Percentiles rank a stretch among this genome's conserved stretches.
Conservation (phyloP, 2,888 invertebrate genomes). For the Limnephilus lunatus region DNA sequence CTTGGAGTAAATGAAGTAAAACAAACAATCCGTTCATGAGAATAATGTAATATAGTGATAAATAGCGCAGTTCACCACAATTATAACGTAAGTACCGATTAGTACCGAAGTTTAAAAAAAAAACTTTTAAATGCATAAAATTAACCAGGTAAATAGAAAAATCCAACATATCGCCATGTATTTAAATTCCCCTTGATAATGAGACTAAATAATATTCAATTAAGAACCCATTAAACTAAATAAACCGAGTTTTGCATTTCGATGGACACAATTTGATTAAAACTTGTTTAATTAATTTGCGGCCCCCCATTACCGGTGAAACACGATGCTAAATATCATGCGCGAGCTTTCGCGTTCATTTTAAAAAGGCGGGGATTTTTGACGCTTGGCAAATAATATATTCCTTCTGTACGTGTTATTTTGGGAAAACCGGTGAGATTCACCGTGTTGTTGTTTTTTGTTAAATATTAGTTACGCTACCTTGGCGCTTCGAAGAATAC, state of each 20-base stretch:
- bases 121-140: background rate
- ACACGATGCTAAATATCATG: slow-evolving; percentile 8
- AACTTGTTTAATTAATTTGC: background rate
- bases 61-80: background rate
- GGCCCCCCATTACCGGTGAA: background rate
- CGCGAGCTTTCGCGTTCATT: background rate
- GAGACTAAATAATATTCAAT: background rate
- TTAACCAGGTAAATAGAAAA: background rate
- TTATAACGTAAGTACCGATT: background rate
- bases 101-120: background rate
- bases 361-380: background rate
- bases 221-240: background rate
- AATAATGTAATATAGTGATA: background rate
- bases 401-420: slow-evolving; percentile 34
- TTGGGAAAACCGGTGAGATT: background rate
- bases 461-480: slow-evolving; percentile 40
- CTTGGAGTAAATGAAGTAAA: too few relatives aligned
- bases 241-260: background rate
- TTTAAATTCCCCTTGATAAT: background rate
- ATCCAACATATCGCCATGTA: background rate
- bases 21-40: too few relatives aligned
- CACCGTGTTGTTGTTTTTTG: slow-evolving; percentile 11
- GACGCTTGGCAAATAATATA: background rate
- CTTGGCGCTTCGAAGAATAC: slow-evolving; percentile 36
- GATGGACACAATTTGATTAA: background rate